A percentile compares a stretch with the other conserved stretches of the same genome.
Conservation (phyloP, 1,140 invertebrate genomes). For the Prorops nasuta region DNA sequence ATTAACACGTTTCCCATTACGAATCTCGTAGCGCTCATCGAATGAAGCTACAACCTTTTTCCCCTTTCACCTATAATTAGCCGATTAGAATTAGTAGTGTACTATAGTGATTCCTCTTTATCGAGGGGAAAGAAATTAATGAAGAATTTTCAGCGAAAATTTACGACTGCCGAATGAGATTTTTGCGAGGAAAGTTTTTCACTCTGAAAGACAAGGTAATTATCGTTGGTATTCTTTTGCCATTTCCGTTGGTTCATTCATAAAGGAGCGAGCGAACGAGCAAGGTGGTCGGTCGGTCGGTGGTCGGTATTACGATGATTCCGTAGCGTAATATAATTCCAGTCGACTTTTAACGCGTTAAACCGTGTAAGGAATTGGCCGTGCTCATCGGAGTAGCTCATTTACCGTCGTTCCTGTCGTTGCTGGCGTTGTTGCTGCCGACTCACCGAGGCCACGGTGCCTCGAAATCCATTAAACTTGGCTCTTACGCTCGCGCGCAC, state of each 20-base stretch:
- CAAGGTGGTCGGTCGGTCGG: constrained; percentile 24
- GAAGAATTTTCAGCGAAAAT: too few relatives aligned
- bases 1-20: too few relatives aligned
- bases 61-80: too few relatives aligned
- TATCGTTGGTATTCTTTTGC: too few relatives aligned
- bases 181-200: too few relatives aligned
- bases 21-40: too few relatives aligned
- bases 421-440: constrained; percentile 13
- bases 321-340: constrained; percentile 29
- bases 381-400: constrained; percentile 25
- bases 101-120: too few relatives aligned
- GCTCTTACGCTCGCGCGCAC: constrained; percentile 26
- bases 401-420: constrained; percentile 31
- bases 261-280: not conserved
- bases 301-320: constrained; percentile 7
- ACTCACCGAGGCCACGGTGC: constrained; percentile 36
- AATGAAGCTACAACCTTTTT: too few relatives aligned
- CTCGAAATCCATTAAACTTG: constrained; percentile 49
- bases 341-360: constrained; percentile 34
- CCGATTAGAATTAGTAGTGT: too few relatives aligned
- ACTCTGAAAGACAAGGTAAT: too few relatives aligned
- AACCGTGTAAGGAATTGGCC: constrained; percentile 29
- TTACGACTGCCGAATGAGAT: too few relatives aligned
- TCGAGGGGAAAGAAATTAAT: too few relatives aligned
- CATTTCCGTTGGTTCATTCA: not conserved